Conservation (phyloP, 2,888 invertebrate genomes). For the Caenorhabditis doughertyi region DNA sequence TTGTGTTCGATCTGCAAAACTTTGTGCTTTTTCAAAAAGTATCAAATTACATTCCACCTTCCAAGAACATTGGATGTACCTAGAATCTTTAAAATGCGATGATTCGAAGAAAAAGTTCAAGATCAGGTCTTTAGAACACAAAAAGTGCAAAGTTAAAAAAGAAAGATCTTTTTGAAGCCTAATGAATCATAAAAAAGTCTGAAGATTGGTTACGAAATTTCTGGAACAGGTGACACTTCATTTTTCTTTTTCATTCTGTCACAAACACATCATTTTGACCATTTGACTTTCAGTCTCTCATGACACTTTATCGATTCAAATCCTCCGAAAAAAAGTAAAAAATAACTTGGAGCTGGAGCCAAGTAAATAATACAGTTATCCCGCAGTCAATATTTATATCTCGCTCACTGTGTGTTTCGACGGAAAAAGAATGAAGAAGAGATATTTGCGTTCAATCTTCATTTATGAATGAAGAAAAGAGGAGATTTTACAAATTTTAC, state of each 20-base stretch:
- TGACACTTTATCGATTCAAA: neutral
- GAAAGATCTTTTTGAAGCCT: neutral
- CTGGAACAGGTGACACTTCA: constrained; percentile 34
- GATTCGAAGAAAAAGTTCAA: no score
- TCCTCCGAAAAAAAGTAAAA: neutral
- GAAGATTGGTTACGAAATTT: constrained; percentile 21
- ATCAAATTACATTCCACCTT: no score
- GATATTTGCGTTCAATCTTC: constrained; percentile 51
- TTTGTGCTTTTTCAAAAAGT: no score
- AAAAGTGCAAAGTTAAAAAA: no score
- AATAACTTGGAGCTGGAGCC: neutral
- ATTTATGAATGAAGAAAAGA: no score
- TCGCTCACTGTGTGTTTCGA: constrained; percentile 11
- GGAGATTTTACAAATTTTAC: constrained; percentile 13
- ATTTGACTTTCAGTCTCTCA: constrained; percentile 35
- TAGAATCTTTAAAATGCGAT: no score
- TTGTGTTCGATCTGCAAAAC: no score
- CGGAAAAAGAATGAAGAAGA: neutral
- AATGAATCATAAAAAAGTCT: neutral
- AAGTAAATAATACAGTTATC: constrained; percentile 11
- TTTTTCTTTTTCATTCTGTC: neutral
- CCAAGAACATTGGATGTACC: no score
- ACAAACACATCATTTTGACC: constrained; percentile 38
- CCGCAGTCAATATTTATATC: constrained; percentile 56
- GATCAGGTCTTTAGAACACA: no score